Conservation (phyloP, 2,797 vertebrate genomes). For the Mus minutoides region DNA sequence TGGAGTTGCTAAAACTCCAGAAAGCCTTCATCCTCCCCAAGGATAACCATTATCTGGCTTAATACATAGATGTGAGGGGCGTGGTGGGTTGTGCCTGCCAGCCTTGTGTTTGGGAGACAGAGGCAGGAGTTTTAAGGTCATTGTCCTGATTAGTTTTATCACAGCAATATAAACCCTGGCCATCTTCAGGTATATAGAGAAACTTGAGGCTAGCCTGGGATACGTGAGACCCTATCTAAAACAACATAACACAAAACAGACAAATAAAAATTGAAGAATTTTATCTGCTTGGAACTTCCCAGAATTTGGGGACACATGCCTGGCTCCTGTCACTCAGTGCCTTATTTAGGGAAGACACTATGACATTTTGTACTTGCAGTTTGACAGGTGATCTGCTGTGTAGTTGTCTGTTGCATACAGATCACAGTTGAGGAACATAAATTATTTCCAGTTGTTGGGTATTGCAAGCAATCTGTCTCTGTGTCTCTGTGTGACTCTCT, state of each 20-base stretch:
- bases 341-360: neutral
- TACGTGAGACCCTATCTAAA: neutral
- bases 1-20: neutral
- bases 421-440: neutral
- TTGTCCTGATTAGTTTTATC: neutral
- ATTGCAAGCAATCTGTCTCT: neutral
- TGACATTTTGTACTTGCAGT: neutral
- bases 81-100: neutral
- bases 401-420: neutral
- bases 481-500: neutral
- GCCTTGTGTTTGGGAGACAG: neutral
- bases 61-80: neutral
- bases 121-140: neutral
- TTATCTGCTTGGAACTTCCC: neutral
- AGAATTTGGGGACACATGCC: neutral
- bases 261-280: neutral
- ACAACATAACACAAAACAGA: neutral
- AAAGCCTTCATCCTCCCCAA: neutral
- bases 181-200: neutral
- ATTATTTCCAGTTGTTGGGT: neutral
- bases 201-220: neutral
- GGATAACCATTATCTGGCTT: slow-evolving; percentile 17
- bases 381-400: neutral
- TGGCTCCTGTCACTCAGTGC: neutral
- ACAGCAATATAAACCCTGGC: neutral